phyloP scores from a whole-genome alignment of 2,113 vertebrate genomes.

The Dromiciops gliroides region DNA sequence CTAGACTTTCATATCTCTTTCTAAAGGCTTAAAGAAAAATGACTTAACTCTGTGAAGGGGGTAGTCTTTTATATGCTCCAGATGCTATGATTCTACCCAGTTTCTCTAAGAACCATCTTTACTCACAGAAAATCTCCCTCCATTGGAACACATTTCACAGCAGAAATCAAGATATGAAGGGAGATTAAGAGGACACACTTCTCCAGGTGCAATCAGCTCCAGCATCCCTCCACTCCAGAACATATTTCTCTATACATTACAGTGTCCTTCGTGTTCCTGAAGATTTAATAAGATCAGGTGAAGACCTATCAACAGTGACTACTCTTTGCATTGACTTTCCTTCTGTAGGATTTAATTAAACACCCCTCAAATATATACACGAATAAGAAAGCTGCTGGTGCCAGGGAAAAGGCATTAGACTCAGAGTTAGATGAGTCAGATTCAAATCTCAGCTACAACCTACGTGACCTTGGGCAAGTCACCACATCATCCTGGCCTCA shows the following conservation, averaged over 20 bases:
- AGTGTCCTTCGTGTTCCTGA: background rate
- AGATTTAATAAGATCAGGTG: background rate
- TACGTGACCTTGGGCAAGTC: background rate
- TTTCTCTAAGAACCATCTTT: constrained; percentile 26
- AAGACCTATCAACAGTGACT: background rate
- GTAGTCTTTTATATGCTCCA: constrained; percentile 17
- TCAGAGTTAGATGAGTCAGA: background rate
- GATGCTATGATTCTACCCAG: background rate
- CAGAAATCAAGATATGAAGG: background rate
- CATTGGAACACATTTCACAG: background rate
- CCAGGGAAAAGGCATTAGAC: background rate
- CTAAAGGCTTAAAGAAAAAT: constrained; percentile 9
- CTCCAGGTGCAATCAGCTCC: background rate
- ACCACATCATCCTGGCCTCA: background rate
- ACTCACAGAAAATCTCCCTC: constrained; percentile 1
- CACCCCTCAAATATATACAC: background rate
- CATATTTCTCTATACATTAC: background rate
- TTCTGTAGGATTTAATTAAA: background rate
- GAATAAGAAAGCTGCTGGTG: background rate
- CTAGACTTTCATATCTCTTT: constrained; percentile 15
- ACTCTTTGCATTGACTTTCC: constrained; percentile 10
- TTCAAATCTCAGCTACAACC: background rate
- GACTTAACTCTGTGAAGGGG: background rate
- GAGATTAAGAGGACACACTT: background rate
- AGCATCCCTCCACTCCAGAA: background rate